Conservation (phyloP, 2,113 vertebrate species). For the Brachionichthys hirsutus region DNA sequence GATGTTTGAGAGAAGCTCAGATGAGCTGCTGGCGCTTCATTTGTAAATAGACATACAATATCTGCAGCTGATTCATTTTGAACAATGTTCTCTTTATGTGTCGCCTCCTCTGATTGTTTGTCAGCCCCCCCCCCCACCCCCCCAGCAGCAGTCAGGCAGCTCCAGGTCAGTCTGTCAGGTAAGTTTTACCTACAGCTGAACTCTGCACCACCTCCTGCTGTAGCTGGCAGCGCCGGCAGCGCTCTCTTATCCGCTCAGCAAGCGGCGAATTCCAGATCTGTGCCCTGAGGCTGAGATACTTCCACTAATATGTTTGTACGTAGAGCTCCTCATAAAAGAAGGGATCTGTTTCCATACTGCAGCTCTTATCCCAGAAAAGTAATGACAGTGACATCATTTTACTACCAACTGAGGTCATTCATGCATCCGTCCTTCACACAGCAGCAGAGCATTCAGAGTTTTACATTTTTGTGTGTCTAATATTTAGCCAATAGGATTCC, state of each 20-base stretch:
- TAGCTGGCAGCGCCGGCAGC: slow-evolving; percentile 51
- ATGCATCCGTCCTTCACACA: too few species aligned
- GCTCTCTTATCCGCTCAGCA: slow-evolving; percentile 64
- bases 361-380: slow-evolving; percentile 31
- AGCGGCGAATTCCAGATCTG: slow-evolving; percentile 72
- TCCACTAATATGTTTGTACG: slow-evolving; percentile 74
- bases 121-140: slow-evolving; percentile 36
- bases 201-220: slow-evolving; percentile 69
- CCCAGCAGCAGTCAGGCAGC: slow-evolving; percentile 56
- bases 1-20: too few species aligned
- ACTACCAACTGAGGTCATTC: too few species aligned
- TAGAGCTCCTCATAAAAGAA: slow-evolving; percentile 50
- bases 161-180: slow-evolving; percentile 70
- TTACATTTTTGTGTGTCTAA: too few species aligned
- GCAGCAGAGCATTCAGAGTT: too few species aligned
- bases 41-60: slow-evolving; percentile 23
- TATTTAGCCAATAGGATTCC: too few species aligned
- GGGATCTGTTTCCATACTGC: slow-evolving; percentile 45
- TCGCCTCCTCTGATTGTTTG: slow-evolving; percentile 56
- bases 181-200: slow-evolving; percentile 75
- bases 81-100: slow-evolving; percentile 73
- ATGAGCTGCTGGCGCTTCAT: slow-evolving; percentile 5
- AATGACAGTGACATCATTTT: too few species aligned
- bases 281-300: slow-evolving; percentile 64
- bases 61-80: slow-evolving; percentile 47